Evolutionary conservation across 2,113 vertebrate genomes (phyloP), one percentile per base, ranked within the genome.

Genomic region (Actinemys pallida): DNA sequence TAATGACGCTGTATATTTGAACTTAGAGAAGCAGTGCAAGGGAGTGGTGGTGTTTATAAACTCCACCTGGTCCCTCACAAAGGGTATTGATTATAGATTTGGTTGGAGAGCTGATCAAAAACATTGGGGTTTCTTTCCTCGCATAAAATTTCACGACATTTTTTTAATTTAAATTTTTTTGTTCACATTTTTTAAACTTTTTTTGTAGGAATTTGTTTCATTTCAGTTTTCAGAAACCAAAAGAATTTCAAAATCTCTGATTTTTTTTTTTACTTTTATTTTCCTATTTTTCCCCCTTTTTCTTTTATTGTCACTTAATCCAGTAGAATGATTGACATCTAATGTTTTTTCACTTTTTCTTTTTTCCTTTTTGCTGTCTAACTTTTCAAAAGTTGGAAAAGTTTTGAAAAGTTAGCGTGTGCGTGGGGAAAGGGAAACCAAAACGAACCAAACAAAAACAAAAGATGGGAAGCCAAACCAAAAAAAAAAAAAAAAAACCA

Each of bases 401-500:
- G 50, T 87, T 92, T 90, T 25, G 8, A 2, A 83, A 81, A 79
- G n/a, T 81, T 88, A 84, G 84, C 78, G 93, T n/a, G 31, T n/a
- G 65, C 5, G 24, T 25, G 75, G 24, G 19, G 17, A 22, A 76
- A 13, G 10, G 10, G 20, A 83, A 2, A 27, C 12, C 25, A 29
- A 47, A 92, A 91, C 92, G 35, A 69, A 7, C 31, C 31, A 14
- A 65, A 62, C 31, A 90, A 45, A 49, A 96, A 96, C 93, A 87
- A 84, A 93, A 90, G 84, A 93, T 91, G 88, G 78, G 39, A 94
- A 90, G 86, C 76, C 0, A 72, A 95, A 92, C 88, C 52, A 90
- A 92, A 93, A 49, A 49, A 9, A 52, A 69, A 72, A n/a, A n/a
- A 69, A 72, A 72, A n/a, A n/a, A 1, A 19, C 8, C n/a, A 39